Percentiles rank a stretch among this genome's conserved stretches.
Evolutionary conservation across 2,797 vertebrate genomes (phyloP).

Genomic region (Tachyglossus aculeatus): DNA sequence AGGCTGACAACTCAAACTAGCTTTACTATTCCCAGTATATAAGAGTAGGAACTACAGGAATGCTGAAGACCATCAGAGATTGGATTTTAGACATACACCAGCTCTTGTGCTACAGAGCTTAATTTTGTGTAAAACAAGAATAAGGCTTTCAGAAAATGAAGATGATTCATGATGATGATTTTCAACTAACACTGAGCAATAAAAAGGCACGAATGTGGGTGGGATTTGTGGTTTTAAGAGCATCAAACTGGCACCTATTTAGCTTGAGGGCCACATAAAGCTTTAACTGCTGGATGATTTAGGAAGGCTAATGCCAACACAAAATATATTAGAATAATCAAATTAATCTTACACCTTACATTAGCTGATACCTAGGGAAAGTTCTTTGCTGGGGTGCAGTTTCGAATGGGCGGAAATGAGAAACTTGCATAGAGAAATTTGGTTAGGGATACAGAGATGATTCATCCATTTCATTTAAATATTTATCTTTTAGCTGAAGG

Average conservation of each 20-base stretch:
- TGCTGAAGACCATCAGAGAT: neutral
- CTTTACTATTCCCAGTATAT: neutral
- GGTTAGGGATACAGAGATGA: slow-evolving; percentile 1
- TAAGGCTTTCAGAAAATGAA: neutral
- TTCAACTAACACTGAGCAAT: neutral
- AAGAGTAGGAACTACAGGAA: neutral
- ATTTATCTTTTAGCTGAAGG: slow-evolving; percentile 11
- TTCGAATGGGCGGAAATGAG: slow-evolving; percentile 11
- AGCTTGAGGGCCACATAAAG: neutral
- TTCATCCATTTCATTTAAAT: slow-evolving; percentile 10
- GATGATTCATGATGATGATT: neutral
- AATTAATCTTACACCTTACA: slow-evolving; percentile 14
- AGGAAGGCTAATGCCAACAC: neutral
- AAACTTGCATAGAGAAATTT: slow-evolving; percentile 3
- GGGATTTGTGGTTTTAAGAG: neutral
- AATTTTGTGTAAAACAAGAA: neutral
- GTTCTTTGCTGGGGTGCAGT: neutral
- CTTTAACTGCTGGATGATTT: neutral
- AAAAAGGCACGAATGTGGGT: neutral
- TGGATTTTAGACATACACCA: neutral
- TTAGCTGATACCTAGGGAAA: neutral
- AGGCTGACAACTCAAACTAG: too few species aligned
- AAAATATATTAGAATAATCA: neutral
- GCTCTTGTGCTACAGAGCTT: neutral
- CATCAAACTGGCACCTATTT: neutral